Evolutionary conservation across 1,140 invertebrate species (phyloP).

Genomic region (Pachyrhynchus sulphureomaculatus): DNA sequence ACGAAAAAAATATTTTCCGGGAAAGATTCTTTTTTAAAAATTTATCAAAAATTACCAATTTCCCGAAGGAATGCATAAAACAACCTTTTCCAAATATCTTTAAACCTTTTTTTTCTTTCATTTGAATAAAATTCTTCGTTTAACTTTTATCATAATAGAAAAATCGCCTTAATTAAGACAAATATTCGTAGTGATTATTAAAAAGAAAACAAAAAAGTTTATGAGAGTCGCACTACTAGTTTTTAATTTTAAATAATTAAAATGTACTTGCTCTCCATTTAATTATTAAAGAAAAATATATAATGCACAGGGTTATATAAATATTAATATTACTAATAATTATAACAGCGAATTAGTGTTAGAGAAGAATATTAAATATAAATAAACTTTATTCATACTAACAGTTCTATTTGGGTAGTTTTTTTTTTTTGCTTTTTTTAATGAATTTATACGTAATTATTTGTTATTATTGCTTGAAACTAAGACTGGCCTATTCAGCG

Average conservation of each 20-base stretch:
- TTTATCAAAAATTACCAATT: too few relatives aligned
- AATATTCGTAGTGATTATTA: conserved; percentile 33
- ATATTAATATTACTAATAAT: conserved; percentile 29
- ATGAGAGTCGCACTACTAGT: conserved; percentile 24
- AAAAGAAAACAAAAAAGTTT: conserved; percentile 7
- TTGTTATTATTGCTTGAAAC: conserved; percentile 20
- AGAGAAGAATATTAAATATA: conserved; percentile 19
- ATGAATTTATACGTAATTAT: conserved; percentile 1
- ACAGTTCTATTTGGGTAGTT: conserved; percentile 22
- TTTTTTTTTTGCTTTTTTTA: conserved; percentile 23
- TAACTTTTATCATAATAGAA: conserved; percentile 20
- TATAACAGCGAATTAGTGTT: conserved; percentile 38
- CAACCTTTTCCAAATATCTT: not conserved
- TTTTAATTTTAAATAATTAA: conserved; percentile 17
- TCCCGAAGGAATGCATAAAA: too few relatives aligned
- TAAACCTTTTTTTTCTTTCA: not conserved
- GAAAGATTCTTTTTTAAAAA: too few relatives aligned
- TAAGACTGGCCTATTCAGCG: conserved; percentile 22
- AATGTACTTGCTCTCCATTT: conserved; percentile 27
- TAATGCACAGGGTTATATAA: conserved; percentile 41
- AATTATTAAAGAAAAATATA: conserved; percentile 28
- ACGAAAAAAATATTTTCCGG: too few relatives aligned
- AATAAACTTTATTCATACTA: conserved; percentile 11
- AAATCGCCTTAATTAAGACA: conserved; percentile 40
- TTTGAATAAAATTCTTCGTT: too few relatives aligned